Percentiles rank a stretch among this genome's conserved stretches.
Evolutionary conservation across 2,113 vertebrate species (phyloP).

Genomic region (Anguilla japonica): DNA sequence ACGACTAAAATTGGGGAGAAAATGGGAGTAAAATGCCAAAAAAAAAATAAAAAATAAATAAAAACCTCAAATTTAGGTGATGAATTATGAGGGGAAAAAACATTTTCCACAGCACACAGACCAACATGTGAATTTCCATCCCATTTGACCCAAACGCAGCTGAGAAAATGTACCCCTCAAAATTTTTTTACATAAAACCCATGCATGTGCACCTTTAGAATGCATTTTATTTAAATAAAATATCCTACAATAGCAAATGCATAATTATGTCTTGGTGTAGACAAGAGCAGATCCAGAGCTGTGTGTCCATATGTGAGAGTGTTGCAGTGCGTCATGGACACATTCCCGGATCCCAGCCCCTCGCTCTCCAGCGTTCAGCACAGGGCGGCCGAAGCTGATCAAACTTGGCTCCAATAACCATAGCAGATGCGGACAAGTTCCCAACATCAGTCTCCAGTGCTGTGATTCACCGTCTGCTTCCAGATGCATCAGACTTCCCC

Average conservation of each 20-base stretch:
- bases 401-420: slow-evolving; percentile 52
- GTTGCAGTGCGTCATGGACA: background rate
- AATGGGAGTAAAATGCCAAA: no score
- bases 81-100: no score
- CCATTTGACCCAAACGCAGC: no score
- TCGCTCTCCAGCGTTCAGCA: background rate
- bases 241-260: no score
- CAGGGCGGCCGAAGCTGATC: background rate
- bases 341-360: background rate
- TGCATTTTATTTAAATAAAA: no score
- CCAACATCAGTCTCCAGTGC: slow-evolving; percentile 68
- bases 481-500: slow-evolving; percentile 56
- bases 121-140: no score
- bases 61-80: no score
- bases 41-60: no score
- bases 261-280: background rate
- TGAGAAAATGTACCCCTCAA: no score
- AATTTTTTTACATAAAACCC: background rate
- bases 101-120: no score
- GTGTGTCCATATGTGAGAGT: background rate
- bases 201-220: background rate
- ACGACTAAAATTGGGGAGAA: no score
- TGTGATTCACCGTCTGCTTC: slow-evolving; percentile 53
- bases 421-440: slow-evolving; percentile 60
- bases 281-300: background rate